Conservation (phyloP, 2,797 vertebrate genomes). For the Tadarida brasiliensis region DNA sequence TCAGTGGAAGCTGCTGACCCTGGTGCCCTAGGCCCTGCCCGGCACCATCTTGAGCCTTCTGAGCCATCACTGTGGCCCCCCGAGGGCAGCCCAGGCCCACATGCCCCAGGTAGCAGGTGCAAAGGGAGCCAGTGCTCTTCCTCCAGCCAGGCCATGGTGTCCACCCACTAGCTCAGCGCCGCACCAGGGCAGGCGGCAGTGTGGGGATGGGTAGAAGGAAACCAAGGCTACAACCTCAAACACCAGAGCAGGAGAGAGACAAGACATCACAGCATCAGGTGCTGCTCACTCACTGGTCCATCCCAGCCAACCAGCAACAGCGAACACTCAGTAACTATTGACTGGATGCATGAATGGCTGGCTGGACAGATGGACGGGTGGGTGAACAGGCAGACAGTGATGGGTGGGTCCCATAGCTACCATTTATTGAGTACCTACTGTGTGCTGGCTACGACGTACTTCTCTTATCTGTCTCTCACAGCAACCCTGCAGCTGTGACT, state of each 20-base stretch:
- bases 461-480: not conserved
- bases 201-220: not conserved
- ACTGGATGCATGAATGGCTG: not conserved
- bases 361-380: rapidly evolving
- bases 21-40: not conserved
- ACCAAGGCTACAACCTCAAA: not conserved
- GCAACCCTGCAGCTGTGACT: not conserved
- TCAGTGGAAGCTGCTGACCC: rapidly evolving
- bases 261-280: not conserved
- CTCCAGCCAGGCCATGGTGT: not conserved
- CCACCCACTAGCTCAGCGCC: not conserved
- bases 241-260: not conserved
- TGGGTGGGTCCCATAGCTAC: not conserved
- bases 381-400: not conserved
- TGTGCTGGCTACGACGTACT: not conserved
- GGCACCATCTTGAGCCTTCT: not conserved
- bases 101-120: not conserved
- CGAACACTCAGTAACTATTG: not conserved
- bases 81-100: too few species aligned
- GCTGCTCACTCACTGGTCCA: not conserved
- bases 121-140: not conserved
- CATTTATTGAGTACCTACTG: not conserved
- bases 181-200: not conserved
- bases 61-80: not conserved
- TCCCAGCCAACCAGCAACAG: not conserved